phyloP scores from a whole-genome alignment of 1,140 invertebrate genomes.

The Pogonus chalceus region DNA sequence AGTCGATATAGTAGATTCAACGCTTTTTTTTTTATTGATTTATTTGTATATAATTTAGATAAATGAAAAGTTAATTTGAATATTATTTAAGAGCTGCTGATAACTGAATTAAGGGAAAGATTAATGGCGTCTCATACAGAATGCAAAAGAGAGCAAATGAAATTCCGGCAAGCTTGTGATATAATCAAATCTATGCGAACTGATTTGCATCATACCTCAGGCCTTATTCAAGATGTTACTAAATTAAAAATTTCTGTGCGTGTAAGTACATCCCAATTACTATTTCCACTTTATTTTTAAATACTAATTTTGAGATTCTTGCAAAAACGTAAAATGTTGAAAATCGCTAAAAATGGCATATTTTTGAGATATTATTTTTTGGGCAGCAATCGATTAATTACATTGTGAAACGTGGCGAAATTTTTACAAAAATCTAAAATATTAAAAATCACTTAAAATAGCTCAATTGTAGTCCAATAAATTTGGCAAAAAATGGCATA shows the following conservation, averaged over 20 bases:
- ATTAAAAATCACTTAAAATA: too few species aligned
- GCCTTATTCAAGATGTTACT: slow-evolving; percentile 62
- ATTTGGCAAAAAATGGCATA: too few species aligned
- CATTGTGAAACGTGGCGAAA: too few species aligned
- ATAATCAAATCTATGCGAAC: slow-evolving; percentile 63
- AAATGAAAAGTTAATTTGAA: slow-evolving; percentile 33
- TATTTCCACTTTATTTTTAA: too few species aligned
- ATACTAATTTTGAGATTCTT: too few species aligned
- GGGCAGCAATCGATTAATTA: too few species aligned
- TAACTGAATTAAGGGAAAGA: slow-evolving; percentile 67
- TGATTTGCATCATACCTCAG: slow-evolving; percentile 66
- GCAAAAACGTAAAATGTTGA: too few species aligned
- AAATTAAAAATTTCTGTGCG: slow-evolving; percentile 67
- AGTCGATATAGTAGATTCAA: background rate
- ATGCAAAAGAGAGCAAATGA: slow-evolving; percentile 52
- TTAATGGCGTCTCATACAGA: slow-evolving; percentile 56
- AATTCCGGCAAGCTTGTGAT: slow-evolving; percentile 52
- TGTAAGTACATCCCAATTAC: too few species aligned
- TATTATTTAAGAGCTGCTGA: slow-evolving; percentile 62
- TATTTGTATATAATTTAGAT: background rate
- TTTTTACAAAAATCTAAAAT: too few species aligned
- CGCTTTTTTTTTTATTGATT: background rate
- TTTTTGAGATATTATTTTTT: too few species aligned
- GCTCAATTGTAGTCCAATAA: too few species aligned
- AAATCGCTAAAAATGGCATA: background rate